These are phyloP conservation scores for Lepas anatifera DNA, from an alignment of 2,888 invertebrate genomes.

Conservation along the genomic window DNA sequence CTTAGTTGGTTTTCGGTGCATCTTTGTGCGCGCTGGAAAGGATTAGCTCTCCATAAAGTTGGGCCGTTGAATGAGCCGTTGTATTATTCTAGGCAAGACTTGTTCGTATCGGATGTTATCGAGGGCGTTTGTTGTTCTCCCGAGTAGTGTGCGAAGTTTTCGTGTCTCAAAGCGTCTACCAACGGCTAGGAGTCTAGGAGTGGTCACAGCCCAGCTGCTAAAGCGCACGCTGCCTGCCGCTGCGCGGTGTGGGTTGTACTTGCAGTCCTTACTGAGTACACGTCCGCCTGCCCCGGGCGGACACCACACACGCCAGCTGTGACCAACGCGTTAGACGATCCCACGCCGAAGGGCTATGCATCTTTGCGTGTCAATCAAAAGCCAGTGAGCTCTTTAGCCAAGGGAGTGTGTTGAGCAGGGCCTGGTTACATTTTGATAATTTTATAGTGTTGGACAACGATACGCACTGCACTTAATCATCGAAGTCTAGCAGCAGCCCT, in stretches of 20 bases:
- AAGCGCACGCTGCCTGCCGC: neutral
- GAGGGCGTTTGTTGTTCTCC: neutral
- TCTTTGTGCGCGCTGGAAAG: neutral
- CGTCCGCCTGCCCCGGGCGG: neutral
- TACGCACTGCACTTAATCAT: neutral
- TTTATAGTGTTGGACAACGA: neutral
- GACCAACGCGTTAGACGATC: too few relatives aligned
- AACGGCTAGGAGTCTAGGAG: neutral
- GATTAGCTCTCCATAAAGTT: neutral
- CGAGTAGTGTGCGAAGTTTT: neutral
- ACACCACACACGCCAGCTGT: neutral
- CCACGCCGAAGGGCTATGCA: neutral
- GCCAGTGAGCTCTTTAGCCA: neutral
- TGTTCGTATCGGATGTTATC: neutral
- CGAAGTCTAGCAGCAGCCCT: neutral
- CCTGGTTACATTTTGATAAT: slow-evolving; percentile 8
- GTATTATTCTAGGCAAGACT: neutral
- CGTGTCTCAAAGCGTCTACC: neutral
- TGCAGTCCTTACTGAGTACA: neutral
- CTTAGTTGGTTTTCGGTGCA: neutral
- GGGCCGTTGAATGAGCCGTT: neutral
- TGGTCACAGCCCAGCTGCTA: neutral
- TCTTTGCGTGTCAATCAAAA: neutral
- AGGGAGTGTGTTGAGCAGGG: neutral
- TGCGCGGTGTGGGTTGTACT: too few relatives aligned